Base-by-base conservation (phyloP, 2,113 vertebrate genomes). In the Caracal caracal region DNA sequence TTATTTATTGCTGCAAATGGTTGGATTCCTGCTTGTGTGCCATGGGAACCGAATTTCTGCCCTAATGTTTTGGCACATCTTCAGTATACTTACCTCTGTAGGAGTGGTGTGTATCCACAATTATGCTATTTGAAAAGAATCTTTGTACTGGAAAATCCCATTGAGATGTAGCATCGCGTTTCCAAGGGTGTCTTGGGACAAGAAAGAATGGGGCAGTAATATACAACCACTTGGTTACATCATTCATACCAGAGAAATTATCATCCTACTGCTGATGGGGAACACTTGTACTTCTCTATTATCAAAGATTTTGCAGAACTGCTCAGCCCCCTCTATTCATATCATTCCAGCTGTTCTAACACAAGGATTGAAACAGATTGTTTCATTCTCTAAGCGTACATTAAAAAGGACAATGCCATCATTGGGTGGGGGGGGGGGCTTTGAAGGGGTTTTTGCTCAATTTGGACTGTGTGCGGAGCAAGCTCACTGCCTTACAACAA, bases 91-190 rank as follows among this genome's bases (percentile, higher is more conserved):
- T 98, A 98, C 97, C 95, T 97, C 97, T 96, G 92, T 97, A 95
- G 93, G 93, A 97, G 47, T 96, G 93, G 96, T 96, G 94, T 97
- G 80, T 95, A 94, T 97, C 92, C 92, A 97, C 96, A 95, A 97
- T 98, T 97, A 96, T 93, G 88, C 63, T 97, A 95, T 97, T 98
- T 98, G 97, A 97, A 98, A 98, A 93, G 96, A 97, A 97, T 97
- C 96, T 97, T 96, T 98, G 94, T 95, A 94, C 96, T 97, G 94
- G 93, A 98, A 98, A 98, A 98, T 98, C 97, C 93, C 97, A 97
- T 96, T 97, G 96, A 98, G 96, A 97, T 83, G 83, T 96, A 97
- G 95, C 97, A 96, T 92, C n/a, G 0, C 43, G n/a, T 97, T 98
- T 98, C 94, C 86, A 97, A 97, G 97, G 97, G 93, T 97, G 89